Evolutionary conservation across 1,140 invertebrate species (phyloP), one percentile per base, ranked within the genome.

Genomic region (Galleria mellonella): DNA sequence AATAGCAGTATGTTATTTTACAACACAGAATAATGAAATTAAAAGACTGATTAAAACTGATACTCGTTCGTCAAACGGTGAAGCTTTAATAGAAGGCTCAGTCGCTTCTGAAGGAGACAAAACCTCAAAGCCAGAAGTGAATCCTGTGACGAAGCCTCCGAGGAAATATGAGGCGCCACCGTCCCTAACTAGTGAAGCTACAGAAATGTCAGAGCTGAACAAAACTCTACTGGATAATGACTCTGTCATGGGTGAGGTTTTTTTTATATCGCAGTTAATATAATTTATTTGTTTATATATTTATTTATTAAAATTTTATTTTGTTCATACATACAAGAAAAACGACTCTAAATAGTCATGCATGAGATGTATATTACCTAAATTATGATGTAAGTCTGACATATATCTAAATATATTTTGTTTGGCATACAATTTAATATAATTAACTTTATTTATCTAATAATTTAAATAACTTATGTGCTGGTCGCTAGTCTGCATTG

Each of bases 181-280:
- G 8, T 90, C 91, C 1, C 82, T 91, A 4, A 89, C 89, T 9
- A 89, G 87, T 37, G 88, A 90, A 45, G 90, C 89, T 8, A 93
- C 92, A 6, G 93, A 95, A 72, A 91, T 93, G 70, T 92, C 92
- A n/a, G 93, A 94, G 72, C 88, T 93, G 33, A 94, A 94, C 62
- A 90, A 91, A 51, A 94, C 91, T 12, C 78, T 94, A 13, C 83
- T 94, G 13, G 93, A 94, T 66, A 86, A 72, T 57, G 89, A 90
- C 39, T 91, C 90, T 17, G 87, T 90, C 39, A 90, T 90, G 64
- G 90, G 92, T 93, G 83, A 90, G 90, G 66, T 50, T 59, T 52
- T 51, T 56, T 27, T 23, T 23, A 23, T 6, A n/a, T n/a, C n/a
- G n/a, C n/a, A n/a, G n/a, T n/a, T n/a, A n/a, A n/a, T n/a, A n/a